These are phyloP conservation scores for Andrena trimmerana DNA, from an alignment of 2,888 invertebrate species.

Conservation along the genomic window DNA sequence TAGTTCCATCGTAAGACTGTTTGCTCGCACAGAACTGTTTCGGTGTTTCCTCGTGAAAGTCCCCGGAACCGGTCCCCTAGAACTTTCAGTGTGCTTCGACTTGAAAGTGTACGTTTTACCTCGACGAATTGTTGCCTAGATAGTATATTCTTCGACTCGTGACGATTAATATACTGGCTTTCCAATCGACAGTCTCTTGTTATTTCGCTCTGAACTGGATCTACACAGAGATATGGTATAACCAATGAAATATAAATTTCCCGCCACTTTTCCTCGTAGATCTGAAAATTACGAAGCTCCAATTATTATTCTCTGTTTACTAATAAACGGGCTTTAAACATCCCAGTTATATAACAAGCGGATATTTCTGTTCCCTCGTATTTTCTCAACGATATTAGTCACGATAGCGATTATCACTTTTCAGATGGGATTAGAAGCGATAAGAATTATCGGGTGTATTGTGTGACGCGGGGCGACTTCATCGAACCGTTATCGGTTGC, in stretches of 20 bases:
- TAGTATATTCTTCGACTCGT: not conserved
- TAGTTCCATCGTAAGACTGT: conserved; percentile 3
- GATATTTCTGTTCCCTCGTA: not conserved
- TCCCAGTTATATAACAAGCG: conserved; percentile 25
- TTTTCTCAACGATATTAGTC: not conserved
- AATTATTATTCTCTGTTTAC: conserved; percentile 29
- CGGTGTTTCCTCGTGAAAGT: conserved; percentile 34
- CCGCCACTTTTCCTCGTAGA: no score
- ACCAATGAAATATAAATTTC: no score
- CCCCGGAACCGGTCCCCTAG: conserved; percentile 21
- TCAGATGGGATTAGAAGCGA: not conserved
- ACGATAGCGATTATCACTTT: conserved; percentile 29
- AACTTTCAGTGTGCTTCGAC: not conserved
- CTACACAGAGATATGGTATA: no score
- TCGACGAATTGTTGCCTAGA: not conserved
- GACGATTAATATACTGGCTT: not conserved
- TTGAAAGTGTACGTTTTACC: not conserved
- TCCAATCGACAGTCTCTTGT: not conserved
- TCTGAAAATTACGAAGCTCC: no score
- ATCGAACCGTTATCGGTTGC: not conserved
- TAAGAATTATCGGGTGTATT: not conserved
- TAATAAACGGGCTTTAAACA: conserved; percentile 31
- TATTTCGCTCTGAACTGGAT: no score
- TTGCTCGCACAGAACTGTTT: not conserved
- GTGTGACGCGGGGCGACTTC: not conserved